Conservation (phyloP, 2,888 invertebrate species). For the Galeopsomyia nigrocyanea region DNA sequence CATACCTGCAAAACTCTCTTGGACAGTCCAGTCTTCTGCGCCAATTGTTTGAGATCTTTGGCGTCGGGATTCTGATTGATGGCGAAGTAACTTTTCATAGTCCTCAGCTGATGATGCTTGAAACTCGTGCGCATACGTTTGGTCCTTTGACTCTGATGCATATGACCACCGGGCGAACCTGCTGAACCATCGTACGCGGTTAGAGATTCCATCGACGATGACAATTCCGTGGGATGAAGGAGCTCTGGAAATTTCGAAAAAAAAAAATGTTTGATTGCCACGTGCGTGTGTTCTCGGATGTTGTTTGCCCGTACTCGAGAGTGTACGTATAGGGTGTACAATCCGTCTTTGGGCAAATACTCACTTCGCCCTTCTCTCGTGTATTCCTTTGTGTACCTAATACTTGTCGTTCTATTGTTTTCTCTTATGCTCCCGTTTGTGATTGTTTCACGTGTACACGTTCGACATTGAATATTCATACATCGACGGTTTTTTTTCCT, state of each 20-base stretch:
- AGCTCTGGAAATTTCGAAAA: conserved; percentile 71
- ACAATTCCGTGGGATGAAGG: conserved; percentile 80
- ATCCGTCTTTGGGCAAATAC: no score
- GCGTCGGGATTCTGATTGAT: conserved; percentile 99
- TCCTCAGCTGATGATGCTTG: conserved; percentile 98
- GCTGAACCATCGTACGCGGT: conserved; percentile 81
- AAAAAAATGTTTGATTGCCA: no score
- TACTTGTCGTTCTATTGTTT: no score
- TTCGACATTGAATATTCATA: no score
- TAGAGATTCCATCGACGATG: conserved; percentile 83
- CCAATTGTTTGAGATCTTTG: conserved; percentile 97
- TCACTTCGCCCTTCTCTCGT: no score
- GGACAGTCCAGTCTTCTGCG: conserved; percentile 97
- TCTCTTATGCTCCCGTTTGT: no score
- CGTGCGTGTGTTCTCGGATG: no score
- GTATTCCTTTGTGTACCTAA: no score
- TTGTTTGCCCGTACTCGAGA: no score
- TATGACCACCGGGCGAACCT: conserved; percentile 79
- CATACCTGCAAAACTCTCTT: conserved; percentile 97
- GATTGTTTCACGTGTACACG: no score
- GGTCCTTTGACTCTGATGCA: conserved; percentile 78
- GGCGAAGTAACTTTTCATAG: conserved; percentile 99
- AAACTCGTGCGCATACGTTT: conserved; percentile 99
- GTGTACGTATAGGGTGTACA: no score
- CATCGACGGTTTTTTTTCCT: no score